Conservation (phyloP, 2,797 vertebrate species). For the Alouatta caraya region DNA sequence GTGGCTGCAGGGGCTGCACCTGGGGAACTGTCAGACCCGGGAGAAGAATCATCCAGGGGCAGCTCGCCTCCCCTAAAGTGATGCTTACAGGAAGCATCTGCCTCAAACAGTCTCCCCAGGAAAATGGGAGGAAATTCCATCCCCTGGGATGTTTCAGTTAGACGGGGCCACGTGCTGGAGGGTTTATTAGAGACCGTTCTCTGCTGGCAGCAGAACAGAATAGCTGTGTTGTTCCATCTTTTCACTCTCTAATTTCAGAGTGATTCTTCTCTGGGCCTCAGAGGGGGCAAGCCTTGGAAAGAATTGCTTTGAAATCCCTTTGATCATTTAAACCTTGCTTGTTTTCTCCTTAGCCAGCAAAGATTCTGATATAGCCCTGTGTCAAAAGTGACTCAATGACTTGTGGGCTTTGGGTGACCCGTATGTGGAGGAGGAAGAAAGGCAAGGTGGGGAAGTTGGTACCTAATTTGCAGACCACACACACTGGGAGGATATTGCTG, state of each 20-base stretch:
- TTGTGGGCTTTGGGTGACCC: background rate
- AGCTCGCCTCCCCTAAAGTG: background rate
- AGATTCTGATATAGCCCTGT: background rate
- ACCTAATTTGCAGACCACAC: background rate
- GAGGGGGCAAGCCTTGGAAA: background rate
- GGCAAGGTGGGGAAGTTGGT: background rate
- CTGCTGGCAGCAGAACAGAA: background rate
- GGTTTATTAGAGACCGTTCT: background rate
- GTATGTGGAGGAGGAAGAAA: background rate
- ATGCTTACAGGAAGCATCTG: background rate
- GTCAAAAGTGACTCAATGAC: slow-evolving; percentile 20
- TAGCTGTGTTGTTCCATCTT: background rate
- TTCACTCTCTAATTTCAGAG: background rate
- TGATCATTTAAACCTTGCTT: slow-evolving; percentile 18
- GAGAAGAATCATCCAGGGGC: background rate
- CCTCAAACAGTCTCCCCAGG: background rate
- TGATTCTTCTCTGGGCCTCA: background rate
- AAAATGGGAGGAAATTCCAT: background rate
- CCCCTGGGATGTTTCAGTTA: background rate
- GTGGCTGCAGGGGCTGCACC: background rate
- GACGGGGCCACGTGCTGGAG: fast-evolving
- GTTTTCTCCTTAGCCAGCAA: slow-evolving; percentile 21
- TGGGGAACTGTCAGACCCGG: background rate
- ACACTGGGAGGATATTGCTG: background rate
- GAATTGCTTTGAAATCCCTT: slow-evolving; percentile 16